Percentiles rank a stretch among this genome's conserved stretches.
Evolutionary conservation across 2,888 invertebrate genomes (phyloP).

Genomic region (Anaspis maculata): DNA sequence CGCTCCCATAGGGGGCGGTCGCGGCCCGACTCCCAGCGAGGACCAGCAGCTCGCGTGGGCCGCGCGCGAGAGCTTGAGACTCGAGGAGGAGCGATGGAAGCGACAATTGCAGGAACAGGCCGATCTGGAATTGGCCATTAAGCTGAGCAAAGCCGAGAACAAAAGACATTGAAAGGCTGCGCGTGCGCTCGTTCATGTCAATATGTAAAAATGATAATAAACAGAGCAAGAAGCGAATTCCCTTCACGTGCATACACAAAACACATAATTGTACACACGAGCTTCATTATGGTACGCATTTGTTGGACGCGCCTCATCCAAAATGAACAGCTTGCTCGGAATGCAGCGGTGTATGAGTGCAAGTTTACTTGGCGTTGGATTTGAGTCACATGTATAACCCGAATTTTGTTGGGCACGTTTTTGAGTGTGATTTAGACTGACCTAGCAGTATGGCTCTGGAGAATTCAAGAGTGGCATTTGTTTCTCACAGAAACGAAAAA

Average conservation of each 20-base stretch:
- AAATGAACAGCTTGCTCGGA: neutral
- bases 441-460: no score
- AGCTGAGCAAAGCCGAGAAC: slow-evolving; percentile 52
- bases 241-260: no score
- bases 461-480: no score
- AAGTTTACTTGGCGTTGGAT: slow-evolving; percentile 9
- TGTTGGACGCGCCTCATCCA: slow-evolving; percentile 6
- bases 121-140: slow-evolving; percentile 65
- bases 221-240: no score
- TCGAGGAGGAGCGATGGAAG: slow-evolving; percentile 54
- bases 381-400: no score
- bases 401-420: no score
- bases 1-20: slow-evolving; percentile 23
- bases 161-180: slow-evolving; percentile 11
- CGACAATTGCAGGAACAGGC: slow-evolving; percentile 57
- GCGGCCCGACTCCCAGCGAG: slow-evolving; percentile 45
- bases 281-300: slow-evolving; percentile 16
- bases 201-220: slow-evolving; percentile 4
- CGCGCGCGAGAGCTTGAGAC: slow-evolving; percentile 55
- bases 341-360: slow-evolving; percentile 10
- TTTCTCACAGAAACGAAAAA: no score
- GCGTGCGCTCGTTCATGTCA: slow-evolving; percentile 6
- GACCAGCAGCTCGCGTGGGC: slow-evolving; percentile 70
- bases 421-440: no score
- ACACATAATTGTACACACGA: no score